Conservation (phyloP, 2,113 vertebrate species). For the Neoarius graeffei region DNA sequence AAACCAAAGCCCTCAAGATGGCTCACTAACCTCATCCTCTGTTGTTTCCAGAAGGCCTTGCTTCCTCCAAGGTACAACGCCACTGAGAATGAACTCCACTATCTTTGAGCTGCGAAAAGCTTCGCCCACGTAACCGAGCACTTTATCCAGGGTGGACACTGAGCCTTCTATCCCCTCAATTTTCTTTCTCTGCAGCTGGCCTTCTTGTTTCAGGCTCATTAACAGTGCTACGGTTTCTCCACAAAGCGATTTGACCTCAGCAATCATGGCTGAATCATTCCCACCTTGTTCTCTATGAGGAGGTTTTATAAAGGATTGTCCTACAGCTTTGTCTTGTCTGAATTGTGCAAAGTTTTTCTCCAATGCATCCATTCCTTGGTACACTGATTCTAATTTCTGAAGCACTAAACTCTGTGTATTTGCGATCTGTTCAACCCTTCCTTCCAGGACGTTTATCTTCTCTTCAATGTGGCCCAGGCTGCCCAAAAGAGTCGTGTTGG, state of each 20-base stretch:
- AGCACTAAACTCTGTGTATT: constrained; percentile 76
- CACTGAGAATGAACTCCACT: constrained; percentile 79
- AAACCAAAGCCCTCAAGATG: background rate
- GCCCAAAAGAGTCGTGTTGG: constrained; percentile 55
- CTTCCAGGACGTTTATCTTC: constrained; percentile 74
- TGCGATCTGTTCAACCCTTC: constrained; percentile 79
- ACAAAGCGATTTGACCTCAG: constrained; percentile 63
- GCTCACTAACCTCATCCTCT: constrained; percentile 77
- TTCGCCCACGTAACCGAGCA: constrained; percentile 74
- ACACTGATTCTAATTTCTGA: constrained; percentile 73
- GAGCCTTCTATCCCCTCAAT: constrained; percentile 78
- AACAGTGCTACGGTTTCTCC: constrained; percentile 75
- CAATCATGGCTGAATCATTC: constrained; percentile 40
- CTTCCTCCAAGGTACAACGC: constrained; percentile 76
- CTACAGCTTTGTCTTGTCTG: constrained; percentile 45
- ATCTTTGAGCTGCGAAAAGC: constrained; percentile 81
- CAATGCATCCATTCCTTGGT: constrained; percentile 70
- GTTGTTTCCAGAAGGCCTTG: constrained; percentile 65
- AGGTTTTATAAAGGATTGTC: constrained; percentile 31
- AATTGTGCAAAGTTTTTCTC: constrained; percentile 70
- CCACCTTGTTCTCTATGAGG: constrained; percentile 24
- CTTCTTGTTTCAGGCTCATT: constrained; percentile 70
- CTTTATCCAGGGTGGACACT: constrained; percentile 76
- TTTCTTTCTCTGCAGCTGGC: constrained; percentile 71
- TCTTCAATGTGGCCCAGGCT: constrained; percentile 72